Base-by-base conservation (phyloP, 2,888 invertebrate genomes). In the Cheilosia pagana region DNA sequence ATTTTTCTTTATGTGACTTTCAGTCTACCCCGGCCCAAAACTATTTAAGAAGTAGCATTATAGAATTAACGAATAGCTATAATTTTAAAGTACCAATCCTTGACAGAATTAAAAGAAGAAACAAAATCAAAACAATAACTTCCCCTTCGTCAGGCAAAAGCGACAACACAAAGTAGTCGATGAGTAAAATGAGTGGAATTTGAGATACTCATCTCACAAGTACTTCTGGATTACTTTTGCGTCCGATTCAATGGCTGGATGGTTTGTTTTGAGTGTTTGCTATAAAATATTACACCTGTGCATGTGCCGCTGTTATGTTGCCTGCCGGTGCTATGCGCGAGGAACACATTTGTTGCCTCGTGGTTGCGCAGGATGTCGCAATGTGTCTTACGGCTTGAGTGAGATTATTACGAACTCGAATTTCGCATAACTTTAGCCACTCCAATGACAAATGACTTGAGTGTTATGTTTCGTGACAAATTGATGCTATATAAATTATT, bases 241-340 rank as follows among this genome's bases (percentile, higher is more conserved):
- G 7, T 28, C 1, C 1, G 28, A 28, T 28, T 28, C 8, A 8
- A 28, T 28, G 21, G 4, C 2, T 50, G 19, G 12, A 2, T 21
- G 48, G 21, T 48, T 48, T 48, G 48, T 50, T 23, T 50, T 50
- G 50, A 50, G 21, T 21, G 12, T 10, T 50, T 48, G 48, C 12
- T 48, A 4, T 12, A 50, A 12, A 23, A 12, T 50, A 23, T 23
- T 50, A 25, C 50, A 50, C 23, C 23, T 50, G 50, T 23, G 14
- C 23, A 8, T 50, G 50, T 23, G 5, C 14, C 21, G 21, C 23
- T 50, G 21, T 19, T 23, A 4, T 21, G 8, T 50, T 50, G 23
- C 50, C 23, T 19, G 6, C 19, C 16, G 45, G 5, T 50, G 25
- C 21, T 23, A 50, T 50, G 50, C 50, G 50, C 50, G 14, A 5